Percentiles rank a stretch among this genome's conserved stretches.
Conservation (phyloP, 2,888 invertebrate genomes). For the Dynastes grantii region DNA sequence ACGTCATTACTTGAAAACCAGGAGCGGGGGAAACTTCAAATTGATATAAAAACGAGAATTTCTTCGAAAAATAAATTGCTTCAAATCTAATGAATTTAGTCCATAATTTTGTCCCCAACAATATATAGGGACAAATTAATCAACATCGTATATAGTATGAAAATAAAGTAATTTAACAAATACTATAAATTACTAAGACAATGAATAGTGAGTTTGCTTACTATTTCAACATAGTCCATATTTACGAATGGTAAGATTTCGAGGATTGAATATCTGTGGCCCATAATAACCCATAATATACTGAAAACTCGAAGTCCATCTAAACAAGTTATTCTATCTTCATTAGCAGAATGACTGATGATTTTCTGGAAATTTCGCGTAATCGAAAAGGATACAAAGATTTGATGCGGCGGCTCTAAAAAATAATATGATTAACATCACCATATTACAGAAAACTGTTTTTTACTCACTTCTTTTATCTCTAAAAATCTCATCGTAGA, state of each 20-base stretch:
- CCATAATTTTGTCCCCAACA: too few species aligned
- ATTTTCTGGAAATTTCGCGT: constrained; percentile 53
- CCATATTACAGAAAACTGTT: background rate
- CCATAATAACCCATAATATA: constrained; percentile 56
- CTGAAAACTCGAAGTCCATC: constrained; percentile 56
- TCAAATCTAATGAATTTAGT: too few species aligned
- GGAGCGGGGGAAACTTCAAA: too few species aligned
- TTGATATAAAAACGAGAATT: too few species aligned
- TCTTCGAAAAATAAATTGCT: too few species aligned
- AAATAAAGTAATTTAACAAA: too few species aligned
- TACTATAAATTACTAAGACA: too few species aligned
- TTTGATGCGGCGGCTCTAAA: constrained; percentile 51
- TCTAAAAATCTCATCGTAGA: constrained; percentile 49
- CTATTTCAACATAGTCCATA: constrained; percentile 41
- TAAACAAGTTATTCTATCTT: constrained; percentile 54
- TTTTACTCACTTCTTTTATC: constrained; percentile 15
- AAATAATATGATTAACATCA: constrained; percentile 11
- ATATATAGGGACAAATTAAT: too few species aligned
- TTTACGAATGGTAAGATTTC: constrained; percentile 51
- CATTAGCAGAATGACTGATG: constrained; percentile 28
- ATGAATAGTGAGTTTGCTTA: background rate
- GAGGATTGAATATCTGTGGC: constrained; percentile 52
- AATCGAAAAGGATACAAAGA: constrained; percentile 54
- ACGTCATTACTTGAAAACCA: too few species aligned
- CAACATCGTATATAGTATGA: too few species aligned